A percentile compares a stretch with the other conserved stretches of the same genome.
These are phyloP conservation scores for Hypercompe scribonia DNA, from an alignment of 2,888 invertebrate species.

Conservation along the genomic window DNA sequence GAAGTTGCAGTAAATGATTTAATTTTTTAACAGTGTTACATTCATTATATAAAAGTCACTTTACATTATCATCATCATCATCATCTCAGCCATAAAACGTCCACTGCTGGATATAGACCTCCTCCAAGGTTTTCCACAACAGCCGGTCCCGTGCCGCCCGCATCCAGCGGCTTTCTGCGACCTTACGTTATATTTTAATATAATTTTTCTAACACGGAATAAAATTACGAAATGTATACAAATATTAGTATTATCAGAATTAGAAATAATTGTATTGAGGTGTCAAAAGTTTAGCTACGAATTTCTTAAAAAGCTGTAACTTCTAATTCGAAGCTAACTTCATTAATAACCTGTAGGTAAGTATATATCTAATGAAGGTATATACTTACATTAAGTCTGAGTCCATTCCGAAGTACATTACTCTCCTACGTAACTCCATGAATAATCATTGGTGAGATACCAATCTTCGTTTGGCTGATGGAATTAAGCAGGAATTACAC, in stretches of 20 bases:
- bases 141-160: too few species aligned
- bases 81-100: too few species aligned
- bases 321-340: neutral
- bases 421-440: constrained; percentile 2
- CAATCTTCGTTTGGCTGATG: neutral
- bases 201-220: neutral
- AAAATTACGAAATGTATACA: neutral
- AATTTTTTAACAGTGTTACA: neutral
- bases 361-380: neutral
- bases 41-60: neutral
- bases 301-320: neutral
- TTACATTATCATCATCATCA: neutral
- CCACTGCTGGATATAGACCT: too few species aligned
- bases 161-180: too few species aligned
- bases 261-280: neutral
- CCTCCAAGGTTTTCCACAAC: too few species aligned
- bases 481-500: constrained; percentile 23
- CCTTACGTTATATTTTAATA: too few species aligned
- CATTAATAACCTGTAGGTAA: neutral
- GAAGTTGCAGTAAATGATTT: constrained; percentile 16
- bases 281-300: neutral
- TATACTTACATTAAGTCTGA: constrained; percentile 14
- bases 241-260: neutral
- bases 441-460: neutral
- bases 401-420: constrained; percentile 13